Base-by-base conservation (phyloP, 2,113 vertebrate species). In the cat (Felis catus) region DNA sequence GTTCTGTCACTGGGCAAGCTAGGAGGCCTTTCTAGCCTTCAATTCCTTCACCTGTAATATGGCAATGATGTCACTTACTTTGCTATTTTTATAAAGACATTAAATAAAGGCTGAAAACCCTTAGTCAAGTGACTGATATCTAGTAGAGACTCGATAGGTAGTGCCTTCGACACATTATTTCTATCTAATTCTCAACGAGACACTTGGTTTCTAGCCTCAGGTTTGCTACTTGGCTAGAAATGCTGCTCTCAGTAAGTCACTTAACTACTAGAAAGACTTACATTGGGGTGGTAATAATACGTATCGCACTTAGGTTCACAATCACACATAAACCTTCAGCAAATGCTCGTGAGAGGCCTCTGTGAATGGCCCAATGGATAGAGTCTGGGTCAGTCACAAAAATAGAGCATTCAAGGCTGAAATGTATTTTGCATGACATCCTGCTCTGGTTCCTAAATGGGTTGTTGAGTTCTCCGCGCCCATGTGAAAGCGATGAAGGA, bases 81-180 rank as follows among this genome's bases (percentile, higher is more conserved):
- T 66, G 78, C 7, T 41, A 31, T n/a, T 83, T 68, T 68, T 82
- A 92, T 39, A 3, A 51, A 41, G 18, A 36, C 61, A 53, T 94
- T 88, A 41, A 55, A 61, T 66, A 94, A 89, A 70, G 25, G 36
- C 82, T 61, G 58, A 45, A 66, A 74, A 71, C 25, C 51, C 25
- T 61, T 65, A 53, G 29, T 14, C 23, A 4, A 18, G 63, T 31
- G 29, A 1, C 27, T 53, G 15, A 12, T 71, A 23, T 25, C 36
- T 25, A 21, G 55, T 6, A 27, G 5, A 68, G n/a, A 71, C 21
- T 71, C 1, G 16, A 14, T 63, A 63, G 18, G 61, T 36, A 31
- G 55, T 19, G 41, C 65, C n/a, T 66, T 73, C 18, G 73, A 81
- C 36, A 90, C 41, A 41, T 25, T 39, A 4, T 58, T 73, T 41